Evolutionary conservation across 92 coral and sea anemone genomes (phyloP).

Genomic region (Actinostola sp.): DNA sequence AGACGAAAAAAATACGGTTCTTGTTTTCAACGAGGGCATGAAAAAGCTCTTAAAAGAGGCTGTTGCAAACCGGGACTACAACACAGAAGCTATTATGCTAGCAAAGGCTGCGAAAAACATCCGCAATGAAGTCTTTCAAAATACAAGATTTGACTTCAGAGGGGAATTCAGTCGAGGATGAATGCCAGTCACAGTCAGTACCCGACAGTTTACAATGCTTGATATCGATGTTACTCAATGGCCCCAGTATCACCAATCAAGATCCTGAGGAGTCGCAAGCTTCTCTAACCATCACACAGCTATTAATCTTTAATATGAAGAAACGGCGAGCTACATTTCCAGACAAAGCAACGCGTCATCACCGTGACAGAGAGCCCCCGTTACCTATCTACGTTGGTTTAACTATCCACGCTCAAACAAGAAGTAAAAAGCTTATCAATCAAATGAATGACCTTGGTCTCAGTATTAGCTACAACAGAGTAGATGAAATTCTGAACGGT

Average conservation of each 20-base stretch:
- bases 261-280: slow-evolving; percentile 53
- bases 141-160: background rate
- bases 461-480: no score
- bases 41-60: slow-evolving; percentile 37
- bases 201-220: slow-evolving; percentile 38
- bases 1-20: slow-evolving; percentile 49
- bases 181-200: slow-evolving; percentile 35
- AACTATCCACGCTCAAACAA: slow-evolving; percentile 22
- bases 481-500: slow-evolving; percentile 13
- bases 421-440: slow-evolving; percentile 38
- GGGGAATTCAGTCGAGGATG: background rate
- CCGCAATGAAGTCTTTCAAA: slow-evolving; percentile 18
- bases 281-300: slow-evolving; percentile 50
- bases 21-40: slow-evolving; percentile 57
- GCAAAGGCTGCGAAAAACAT: slow-evolving; percentile 27
- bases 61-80: slow-evolving; percentile 17
- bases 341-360: slow-evolving; percentile 28
- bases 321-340: slow-evolving; percentile 1
- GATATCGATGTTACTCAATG: slow-evolving; percentile 42
- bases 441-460: slow-evolving; percentile 25
- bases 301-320: slow-evolving; percentile 40
- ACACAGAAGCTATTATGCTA: slow-evolving; percentile 20
- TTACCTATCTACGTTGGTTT: slow-evolving; percentile 37
- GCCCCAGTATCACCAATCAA: slow-evolving; percentile 28
- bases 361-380: slow-evolving; percentile 44